Evolutionary conservation across 1,140 invertebrate genomes (phyloP).

Genomic region (Sesamia nonagrioides): DNA sequence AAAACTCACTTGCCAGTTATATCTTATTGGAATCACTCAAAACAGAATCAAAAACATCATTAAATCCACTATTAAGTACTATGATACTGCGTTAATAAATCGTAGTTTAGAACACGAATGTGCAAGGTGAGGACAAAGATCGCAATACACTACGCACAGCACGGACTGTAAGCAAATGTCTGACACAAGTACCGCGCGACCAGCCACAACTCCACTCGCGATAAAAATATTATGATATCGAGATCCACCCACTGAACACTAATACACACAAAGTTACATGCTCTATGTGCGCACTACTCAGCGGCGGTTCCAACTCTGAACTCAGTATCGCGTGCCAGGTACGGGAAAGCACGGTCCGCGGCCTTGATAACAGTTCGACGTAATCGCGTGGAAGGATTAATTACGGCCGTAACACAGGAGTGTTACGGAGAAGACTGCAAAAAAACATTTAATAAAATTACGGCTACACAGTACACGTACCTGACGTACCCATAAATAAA

Average conservation of each 20-base stretch:
- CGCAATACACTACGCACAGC: slow-evolving; percentile 34
- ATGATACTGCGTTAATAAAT: slow-evolving; percentile 17
- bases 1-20: slow-evolving; percentile 19
- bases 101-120: background rate
- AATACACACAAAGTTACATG: background rate
- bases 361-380: slow-evolving; percentile 78
- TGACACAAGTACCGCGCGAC: slow-evolving; percentile 24
- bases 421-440: background rate
- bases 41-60: slow-evolving; percentile 7
- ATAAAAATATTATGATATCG: slow-evolving; percentile 69
- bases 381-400: slow-evolving; percentile 59
- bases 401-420: slow-evolving; percentile 22
- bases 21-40: slow-evolving; percentile 15
- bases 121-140: slow-evolving; percentile 48
- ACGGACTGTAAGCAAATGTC: slow-evolving; percentile 21
- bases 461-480: too few species aligned
- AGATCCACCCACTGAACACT: slow-evolving; percentile 71
- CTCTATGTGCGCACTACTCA: slow-evolving; percentile 16
- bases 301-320: slow-evolving; percentile 40
- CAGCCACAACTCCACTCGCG: slow-evolving; percentile 47
- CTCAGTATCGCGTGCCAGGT: slow-evolving; percentile 72
- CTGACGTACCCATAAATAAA: slow-evolving; percentile 78
- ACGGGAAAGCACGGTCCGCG: slow-evolving; percentile 79
- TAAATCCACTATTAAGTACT: slow-evolving; percentile 3
- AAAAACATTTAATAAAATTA: background rate